Conservation (phyloP, 1,140 invertebrate genomes). For the Papilio glaucus region DNA sequence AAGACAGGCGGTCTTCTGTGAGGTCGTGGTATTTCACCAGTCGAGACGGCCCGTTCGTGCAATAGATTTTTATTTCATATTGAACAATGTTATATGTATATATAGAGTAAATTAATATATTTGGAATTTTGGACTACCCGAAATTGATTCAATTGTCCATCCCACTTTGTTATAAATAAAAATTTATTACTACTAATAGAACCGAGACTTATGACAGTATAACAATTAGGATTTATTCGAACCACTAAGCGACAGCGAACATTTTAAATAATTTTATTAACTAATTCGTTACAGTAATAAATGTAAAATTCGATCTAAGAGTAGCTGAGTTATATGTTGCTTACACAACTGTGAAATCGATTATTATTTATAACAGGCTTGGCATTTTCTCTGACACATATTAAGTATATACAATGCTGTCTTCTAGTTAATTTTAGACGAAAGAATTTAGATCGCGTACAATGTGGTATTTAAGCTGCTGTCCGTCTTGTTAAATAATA, state of each 20-base stretch:
- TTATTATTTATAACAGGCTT: slow-evolving; percentile 23
- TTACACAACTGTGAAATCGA: slow-evolving; percentile 23
- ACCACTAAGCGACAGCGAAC: too few relatives aligned
- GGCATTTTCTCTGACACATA: slow-evolving; percentile 20
- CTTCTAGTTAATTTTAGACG: slow-evolving; percentile 10
- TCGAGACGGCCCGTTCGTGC: too few relatives aligned
- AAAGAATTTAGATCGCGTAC: slow-evolving; percentile 3
- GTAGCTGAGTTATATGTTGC: neutral
- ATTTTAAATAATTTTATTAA: neutral
- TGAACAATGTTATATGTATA: too few relatives aligned
- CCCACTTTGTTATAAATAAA: too few relatives aligned
- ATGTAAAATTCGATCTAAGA: neutral
- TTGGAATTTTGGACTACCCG: too few relatives aligned
- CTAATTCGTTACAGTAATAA: neutral
- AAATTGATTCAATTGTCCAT: too few relatives aligned
- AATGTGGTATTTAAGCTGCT: neutral
- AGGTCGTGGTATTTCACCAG: too few relatives aligned
- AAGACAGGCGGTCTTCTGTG: too few relatives aligned
- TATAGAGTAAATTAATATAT: too few relatives aligned
- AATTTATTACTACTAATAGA: too few relatives aligned
- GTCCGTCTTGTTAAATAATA: slow-evolving; percentile 10
- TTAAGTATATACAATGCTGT: slow-evolving; percentile 25
- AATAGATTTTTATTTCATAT: too few relatives aligned
- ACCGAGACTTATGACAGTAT: neutral
- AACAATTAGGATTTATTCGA: neutral